phyloP scores from a whole-genome alignment of 2,888 invertebrate species.

The Erebia ligea region DNA sequence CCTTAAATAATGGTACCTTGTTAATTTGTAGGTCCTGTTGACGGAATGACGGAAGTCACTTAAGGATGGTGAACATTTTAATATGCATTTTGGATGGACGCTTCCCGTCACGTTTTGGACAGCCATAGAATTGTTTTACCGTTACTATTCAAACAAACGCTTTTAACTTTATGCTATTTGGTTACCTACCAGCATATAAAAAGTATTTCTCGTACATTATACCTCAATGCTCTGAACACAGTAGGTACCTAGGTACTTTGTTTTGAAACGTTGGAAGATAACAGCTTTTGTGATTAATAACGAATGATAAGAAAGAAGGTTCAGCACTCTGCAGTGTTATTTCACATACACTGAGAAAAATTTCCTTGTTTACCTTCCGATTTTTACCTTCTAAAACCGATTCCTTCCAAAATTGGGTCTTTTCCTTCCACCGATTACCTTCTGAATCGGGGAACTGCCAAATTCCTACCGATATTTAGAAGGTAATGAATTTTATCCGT shows the following conservation, averaged over 20 bases:
- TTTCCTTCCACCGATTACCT: too few relatives aligned
- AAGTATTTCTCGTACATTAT: not conserved
- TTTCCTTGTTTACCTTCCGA: too few relatives aligned
- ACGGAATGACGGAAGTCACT: conserved; percentile 46
- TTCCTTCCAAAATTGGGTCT: too few relatives aligned
- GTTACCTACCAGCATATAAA: not conserved
- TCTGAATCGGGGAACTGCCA: too few relatives aligned
- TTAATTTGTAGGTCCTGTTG: conserved; percentile 42
- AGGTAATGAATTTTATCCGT: too few relatives aligned
- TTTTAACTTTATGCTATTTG: conserved; percentile 13
- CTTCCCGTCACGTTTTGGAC: conserved; percentile 47
- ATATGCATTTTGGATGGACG: conserved; percentile 40
- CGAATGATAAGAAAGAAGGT: not conserved
- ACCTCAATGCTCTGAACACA: too few relatives aligned
- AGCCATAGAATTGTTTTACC: conserved; percentile 40
- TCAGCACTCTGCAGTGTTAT: too few relatives aligned
- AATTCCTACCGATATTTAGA: too few relatives aligned
- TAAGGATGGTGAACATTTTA: conserved; percentile 35
- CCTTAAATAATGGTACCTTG: conserved; percentile 28
- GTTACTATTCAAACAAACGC: conserved; percentile 33
- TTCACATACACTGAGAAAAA: too few relatives aligned
- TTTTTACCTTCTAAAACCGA: too few relatives aligned
- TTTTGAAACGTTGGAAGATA: not conserved
- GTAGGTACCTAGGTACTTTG: too few relatives aligned
- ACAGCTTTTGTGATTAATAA: not conserved